Conservation (phyloP, 1,140 invertebrate species). For the Microplitis demolitor region DNA sequence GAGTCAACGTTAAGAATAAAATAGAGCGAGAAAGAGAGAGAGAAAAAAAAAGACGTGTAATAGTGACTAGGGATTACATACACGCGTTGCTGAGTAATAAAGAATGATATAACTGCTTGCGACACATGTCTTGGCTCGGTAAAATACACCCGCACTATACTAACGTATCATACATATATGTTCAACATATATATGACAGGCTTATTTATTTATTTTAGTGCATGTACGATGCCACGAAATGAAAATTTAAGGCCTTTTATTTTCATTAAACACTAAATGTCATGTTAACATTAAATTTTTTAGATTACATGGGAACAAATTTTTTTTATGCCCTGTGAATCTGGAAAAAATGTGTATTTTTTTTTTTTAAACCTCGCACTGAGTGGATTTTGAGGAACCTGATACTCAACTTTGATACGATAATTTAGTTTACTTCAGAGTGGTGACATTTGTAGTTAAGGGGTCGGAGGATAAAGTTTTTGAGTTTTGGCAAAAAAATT, state of each 20-base stretch:
- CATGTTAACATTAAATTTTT: neutral
- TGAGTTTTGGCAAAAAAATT: too few species aligned
- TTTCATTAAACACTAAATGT: neutral
- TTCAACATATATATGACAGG: neutral
- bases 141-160: constrained; percentile 35
- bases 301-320: neutral
- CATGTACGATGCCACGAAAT: constrained; percentile 38
- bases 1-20: neutral
- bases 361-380: too few species aligned
- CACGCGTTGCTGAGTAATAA: constrained; percentile 48
- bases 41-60: constrained; percentile 25
- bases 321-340: neutral
- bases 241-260: constrained; percentile 52
- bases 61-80: constrained; percentile 36
- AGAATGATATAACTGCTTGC: constrained; percentile 60
- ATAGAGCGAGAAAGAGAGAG: neutral
- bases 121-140: constrained; percentile 57
- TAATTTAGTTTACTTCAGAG: too few species aligned
- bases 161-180: constrained; percentile 29
- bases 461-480: too few species aligned
- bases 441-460: too few species aligned
- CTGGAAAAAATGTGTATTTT: too few species aligned
- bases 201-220: too few species aligned
- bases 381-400: too few species aligned
- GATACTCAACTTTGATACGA: too few species aligned